phyloP scores from a whole-genome alignment of 1,140 invertebrate species.

The Proctacanthus coquilletti region DNA sequence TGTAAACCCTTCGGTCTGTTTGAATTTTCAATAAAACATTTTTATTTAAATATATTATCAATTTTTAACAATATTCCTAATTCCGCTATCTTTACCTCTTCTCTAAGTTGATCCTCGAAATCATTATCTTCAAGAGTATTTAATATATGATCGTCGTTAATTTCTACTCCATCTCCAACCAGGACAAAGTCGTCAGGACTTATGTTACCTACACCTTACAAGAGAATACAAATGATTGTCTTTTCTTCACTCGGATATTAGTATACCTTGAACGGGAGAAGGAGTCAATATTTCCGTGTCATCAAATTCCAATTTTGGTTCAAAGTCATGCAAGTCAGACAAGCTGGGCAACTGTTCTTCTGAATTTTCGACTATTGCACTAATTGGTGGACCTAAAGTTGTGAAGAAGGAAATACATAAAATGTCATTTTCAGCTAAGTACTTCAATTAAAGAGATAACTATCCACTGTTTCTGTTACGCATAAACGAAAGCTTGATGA shows the following conservation, averaged over 20 bases:
- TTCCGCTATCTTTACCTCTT: constrained; percentile 12
- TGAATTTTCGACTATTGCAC: constrained; percentile 34
- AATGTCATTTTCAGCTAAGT: too few species aligned
- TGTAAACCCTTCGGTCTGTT: constrained; percentile 16
- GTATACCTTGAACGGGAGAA: constrained; percentile 20
- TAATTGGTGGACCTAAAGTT: constrained; percentile 23
- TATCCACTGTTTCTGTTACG: too few species aligned
- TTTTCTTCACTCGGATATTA: too few species aligned
- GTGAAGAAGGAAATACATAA: too few species aligned
- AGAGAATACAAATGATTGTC: background rate
- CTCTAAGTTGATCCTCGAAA: constrained; percentile 25
- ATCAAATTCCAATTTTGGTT: constrained; percentile 90
- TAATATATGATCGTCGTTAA: constrained; percentile 17
- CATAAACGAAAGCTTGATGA: too few species aligned
- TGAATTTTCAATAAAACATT: background rate
- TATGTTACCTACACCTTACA: background rate
- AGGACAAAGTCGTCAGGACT: background rate
- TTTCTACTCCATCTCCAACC: constrained; percentile 14
- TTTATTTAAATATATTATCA: constrained; percentile 5
- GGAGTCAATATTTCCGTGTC: constrained; percentile 55
- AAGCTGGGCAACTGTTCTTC: constrained; percentile 78
- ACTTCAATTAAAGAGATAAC: too few species aligned
- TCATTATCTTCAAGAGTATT: constrained; percentile 25
- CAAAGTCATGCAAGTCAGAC: constrained; percentile 83
- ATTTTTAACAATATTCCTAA: too few species aligned